phyloP scores from a whole-genome alignment of 1,140 invertebrate species.

The Orius insidiosus region DNA sequence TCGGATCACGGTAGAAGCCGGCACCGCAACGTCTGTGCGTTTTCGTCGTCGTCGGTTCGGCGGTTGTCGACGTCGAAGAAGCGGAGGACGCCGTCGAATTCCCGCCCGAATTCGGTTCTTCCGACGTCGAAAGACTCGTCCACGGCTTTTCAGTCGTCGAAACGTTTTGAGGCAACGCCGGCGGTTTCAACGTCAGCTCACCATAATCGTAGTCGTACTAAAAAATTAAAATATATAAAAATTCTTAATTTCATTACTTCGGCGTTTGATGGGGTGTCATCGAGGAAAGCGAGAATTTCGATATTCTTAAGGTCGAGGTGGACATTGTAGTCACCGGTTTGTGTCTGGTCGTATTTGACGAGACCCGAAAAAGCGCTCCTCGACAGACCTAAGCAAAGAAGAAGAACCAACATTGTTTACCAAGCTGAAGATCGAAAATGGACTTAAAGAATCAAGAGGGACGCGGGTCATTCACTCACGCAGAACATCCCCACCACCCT shows the following conservation, averaged over 20 bases:
- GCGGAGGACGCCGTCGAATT: constrained; percentile 3
- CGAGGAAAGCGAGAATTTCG: constrained; percentile 46
- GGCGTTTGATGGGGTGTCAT: constrained; percentile 25
- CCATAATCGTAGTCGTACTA: constrained; percentile 30
- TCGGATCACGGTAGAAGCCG: constrained; percentile 21
- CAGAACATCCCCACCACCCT: no score
- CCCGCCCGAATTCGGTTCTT: not conserved
- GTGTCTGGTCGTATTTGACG: constrained; percentile 45
- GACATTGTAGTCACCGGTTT: constrained; percentile 57
- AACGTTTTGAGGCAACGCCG: constrained; percentile 1
- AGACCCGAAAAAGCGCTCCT: not conserved
- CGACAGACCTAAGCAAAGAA: not conserved
- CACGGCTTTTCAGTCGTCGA: constrained; percentile 2
- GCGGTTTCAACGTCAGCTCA: constrained; percentile 29
- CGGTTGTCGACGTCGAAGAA: constrained; percentile 2
- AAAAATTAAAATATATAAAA: constrained; percentile 1
- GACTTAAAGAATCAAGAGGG: no score
- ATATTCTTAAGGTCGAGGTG: constrained; percentile 60
- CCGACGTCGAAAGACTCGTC: not conserved
- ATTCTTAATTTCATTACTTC: not conserved
- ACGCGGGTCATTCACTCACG: no score
- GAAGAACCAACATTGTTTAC: no score
- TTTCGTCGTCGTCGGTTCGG: constrained; percentile 7
- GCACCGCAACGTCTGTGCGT: constrained; percentile 19
- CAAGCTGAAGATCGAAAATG: no score